Percentiles rank a stretch among this genome's conserved stretches.
phyloP scores from a whole-genome alignment of 2,113 vertebrate species.

The Syrmaticus mikado region DNA sequence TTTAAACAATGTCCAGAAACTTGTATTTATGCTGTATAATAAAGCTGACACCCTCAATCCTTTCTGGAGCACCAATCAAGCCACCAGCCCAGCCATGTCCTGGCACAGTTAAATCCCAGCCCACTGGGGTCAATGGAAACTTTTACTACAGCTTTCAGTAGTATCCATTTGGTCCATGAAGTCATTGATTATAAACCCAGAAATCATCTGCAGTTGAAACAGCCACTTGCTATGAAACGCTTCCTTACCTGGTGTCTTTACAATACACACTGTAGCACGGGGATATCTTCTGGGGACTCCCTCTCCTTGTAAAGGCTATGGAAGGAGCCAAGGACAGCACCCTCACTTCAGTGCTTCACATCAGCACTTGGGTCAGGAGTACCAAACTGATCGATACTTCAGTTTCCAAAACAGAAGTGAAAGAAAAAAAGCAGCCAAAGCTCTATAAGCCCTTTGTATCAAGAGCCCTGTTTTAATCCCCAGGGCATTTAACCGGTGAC shows the following conservation, averaged over 20 bases:
- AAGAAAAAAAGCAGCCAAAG: not conserved
- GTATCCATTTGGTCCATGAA: not conserved
- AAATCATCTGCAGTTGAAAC: not conserved
- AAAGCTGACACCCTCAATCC: not conserved
- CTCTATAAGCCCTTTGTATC: not conserved
- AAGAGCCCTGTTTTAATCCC: not conserved
- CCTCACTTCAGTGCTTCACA: rapidly evolving
- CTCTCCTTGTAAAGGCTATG: not conserved
- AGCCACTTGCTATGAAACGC: not conserved
- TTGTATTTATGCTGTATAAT: not conserved
- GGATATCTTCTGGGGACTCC: not conserved
- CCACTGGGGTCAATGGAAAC: not conserved
- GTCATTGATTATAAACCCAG: not conserved
- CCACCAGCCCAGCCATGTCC: not conserved
- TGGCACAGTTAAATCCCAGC: not conserved
- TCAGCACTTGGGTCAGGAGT: not conserved
- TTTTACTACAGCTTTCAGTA: not conserved
- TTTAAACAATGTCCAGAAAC: not conserved
- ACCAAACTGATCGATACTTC: not conserved
- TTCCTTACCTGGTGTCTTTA: not conserved
- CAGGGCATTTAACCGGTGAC: not conserved
- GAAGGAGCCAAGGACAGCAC: not conserved
- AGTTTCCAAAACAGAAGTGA: not conserved
- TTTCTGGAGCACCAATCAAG: not conserved
- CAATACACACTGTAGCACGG: not conserved